Percentiles rank a stretch among this genome's conserved stretches.
Evolutionary conservation across 1,140 invertebrate genomes (phyloP).

Genomic region (Agrilus planipennis): DNA sequence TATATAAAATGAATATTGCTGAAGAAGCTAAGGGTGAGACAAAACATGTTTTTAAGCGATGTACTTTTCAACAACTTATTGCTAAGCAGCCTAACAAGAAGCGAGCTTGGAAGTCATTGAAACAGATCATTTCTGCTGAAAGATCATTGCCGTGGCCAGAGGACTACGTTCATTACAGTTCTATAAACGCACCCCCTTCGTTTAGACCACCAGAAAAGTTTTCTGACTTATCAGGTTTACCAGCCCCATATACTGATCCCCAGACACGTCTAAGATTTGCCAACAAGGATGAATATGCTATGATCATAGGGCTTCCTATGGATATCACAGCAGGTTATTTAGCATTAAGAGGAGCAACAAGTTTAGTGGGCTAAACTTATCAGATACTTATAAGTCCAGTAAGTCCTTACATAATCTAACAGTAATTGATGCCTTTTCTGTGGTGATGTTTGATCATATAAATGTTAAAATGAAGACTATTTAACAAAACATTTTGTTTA

Average conservation of each 20-base stretch:
- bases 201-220: conserved; percentile 87
- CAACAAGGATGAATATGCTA: conserved; percentile 73
- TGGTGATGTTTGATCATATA: not conserved
- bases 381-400: not conserved
- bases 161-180: conserved; percentile 58
- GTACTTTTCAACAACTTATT: conserved; percentile 22
- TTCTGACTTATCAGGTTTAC: conserved; percentile 81
- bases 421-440: not conserved
- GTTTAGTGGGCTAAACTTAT: conserved; percentile 69
- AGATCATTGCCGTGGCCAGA: conserved; percentile 54
- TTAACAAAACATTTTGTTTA: not conserved
- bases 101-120: conserved; percentile 61
- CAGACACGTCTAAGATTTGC: conserved; percentile 78
- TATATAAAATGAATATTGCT: too few relatives aligned
- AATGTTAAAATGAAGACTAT: not conserved
- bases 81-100: conserved; percentile 47
- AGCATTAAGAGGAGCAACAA: conserved; percentile 71
- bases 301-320: conserved; percentile 72
- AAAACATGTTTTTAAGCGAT: conserved; percentile 27
- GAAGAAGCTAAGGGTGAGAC: conserved; percentile 18
- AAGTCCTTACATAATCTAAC: not conserved
- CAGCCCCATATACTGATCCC: conserved; percentile 78
- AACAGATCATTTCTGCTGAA: conserved; percentile 66
- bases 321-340: conserved; percentile 84
- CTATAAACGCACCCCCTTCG: conserved; percentile 80